A percentile compares a stretch with the other conserved stretches of the same genome.
Evolutionary conservation across 2,888 invertebrate species (phyloP).

Genomic region (Pyralis farinalis): DNA sequence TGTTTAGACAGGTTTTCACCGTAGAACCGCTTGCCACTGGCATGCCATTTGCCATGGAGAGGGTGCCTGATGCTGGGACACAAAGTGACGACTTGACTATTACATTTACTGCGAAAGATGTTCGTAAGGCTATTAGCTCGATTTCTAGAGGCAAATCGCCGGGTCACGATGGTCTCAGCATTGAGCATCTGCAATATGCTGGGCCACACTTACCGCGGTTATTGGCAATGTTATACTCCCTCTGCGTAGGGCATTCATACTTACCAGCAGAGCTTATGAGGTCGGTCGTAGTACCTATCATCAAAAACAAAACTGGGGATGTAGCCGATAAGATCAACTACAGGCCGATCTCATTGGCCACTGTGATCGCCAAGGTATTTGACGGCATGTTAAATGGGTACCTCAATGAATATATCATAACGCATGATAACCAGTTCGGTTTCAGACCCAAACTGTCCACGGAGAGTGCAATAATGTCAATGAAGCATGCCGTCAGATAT

Average conservation of each 20-base stretch:
- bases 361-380: background rate
- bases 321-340: background rate
- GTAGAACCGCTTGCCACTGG: background rate
- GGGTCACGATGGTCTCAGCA: too few relatives aligned
- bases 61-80: background rate
- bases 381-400: background rate
- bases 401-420: background rate
- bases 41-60: background rate
- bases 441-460: slow-evolving; percentile 13
- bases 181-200: background rate
- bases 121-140: too few relatives aligned
- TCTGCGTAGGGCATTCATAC: background rate
- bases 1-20: slow-evolving; percentile 1
- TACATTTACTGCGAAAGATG: background rate
- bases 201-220: background rate
- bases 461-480: slow-evolving; percentile 13
- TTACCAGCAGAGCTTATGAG: background rate
- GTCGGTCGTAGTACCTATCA: background rate
- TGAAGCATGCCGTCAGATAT: slow-evolving; percentile 17
- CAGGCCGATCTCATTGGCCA: background rate
- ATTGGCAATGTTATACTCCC: background rate
- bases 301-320: background rate
- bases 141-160: background rate
- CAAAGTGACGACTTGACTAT: background rate
- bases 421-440: slow-evolving; percentile 12